Conservation (phyloP, 2,888 invertebrate genomes). For the Strigamia crassipes region DNA sequence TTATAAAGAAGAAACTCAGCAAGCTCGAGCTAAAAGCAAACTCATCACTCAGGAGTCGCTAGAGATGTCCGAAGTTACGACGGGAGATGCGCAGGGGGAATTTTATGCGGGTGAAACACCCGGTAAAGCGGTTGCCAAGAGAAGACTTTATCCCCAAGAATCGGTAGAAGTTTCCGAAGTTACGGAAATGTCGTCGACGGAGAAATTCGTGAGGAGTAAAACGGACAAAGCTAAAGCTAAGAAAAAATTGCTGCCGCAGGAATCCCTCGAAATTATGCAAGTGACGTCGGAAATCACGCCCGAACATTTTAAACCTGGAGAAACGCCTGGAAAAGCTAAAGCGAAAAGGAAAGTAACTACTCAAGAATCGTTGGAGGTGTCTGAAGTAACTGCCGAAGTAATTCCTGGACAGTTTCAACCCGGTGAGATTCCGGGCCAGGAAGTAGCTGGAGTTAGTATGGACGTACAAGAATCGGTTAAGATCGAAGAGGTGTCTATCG, state of each 20-base stretch:
- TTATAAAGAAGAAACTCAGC: constrained; percentile 52
- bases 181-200: constrained; percentile 29
- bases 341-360: constrained; percentile 55
- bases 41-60: constrained; percentile 45
- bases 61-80: constrained; percentile 33
- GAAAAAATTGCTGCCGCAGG: constrained; percentile 14
- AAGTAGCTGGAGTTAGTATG: constrained; percentile 45
- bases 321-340: constrained; percentile 59
- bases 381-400: constrained; percentile 45
- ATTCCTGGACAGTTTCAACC: constrained; percentile 38
- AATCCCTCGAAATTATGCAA: constrained; percentile 50
- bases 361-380: constrained; percentile 47
- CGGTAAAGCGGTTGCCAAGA: constrained; percentile 45
- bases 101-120: constrained; percentile 47
- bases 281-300: constrained; percentile 49
- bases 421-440: constrained; percentile 53
- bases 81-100: neutral
- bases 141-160: constrained; percentile 49
- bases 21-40: neutral
- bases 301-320: constrained; percentile 50
- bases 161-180: constrained; percentile 51
- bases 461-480: constrained; percentile 48
- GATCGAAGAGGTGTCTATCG: constrained; percentile 31
- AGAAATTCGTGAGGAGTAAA: constrained; percentile 13
- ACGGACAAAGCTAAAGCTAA: constrained; percentile 38